Percentiles rank a stretch among this genome's conserved stretches.
Evolutionary conservation across 35 echinoderm and acorn worm species (phyloP).

Genomic region (Eucidaris tribuloides): DNA sequence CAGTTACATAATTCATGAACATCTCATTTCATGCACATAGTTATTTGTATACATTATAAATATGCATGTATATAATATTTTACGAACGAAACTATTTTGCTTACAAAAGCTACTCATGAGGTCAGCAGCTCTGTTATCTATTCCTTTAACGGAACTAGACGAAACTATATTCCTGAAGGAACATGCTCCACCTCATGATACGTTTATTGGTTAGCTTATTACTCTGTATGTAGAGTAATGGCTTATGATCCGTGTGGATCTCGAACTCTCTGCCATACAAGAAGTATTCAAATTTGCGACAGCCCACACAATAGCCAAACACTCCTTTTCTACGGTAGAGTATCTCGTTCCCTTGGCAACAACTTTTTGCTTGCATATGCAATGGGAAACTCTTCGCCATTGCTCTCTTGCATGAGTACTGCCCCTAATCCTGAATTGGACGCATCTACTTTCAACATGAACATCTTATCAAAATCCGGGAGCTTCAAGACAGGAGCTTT

Average conservation of each 20-base stretch:
- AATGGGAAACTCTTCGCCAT: slow-evolving; percentile 18
- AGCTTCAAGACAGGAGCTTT: not conserved
- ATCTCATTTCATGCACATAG: too few relatives aligned
- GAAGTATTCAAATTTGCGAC: too few relatives aligned
- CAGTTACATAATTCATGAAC: too few relatives aligned
- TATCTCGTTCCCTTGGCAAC: not conserved
- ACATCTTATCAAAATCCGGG: slow-evolving; percentile 7
- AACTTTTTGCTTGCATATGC: slow-evolving; percentile 10
- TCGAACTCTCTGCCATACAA: too few relatives aligned
- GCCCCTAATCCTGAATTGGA: slow-evolving; percentile 17
- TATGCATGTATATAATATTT: too few relatives aligned
- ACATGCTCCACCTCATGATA: not conserved
- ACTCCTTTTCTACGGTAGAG: slow-evolving; percentile 35
- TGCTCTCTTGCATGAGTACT: slow-evolving; percentile 12
- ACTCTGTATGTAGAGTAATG: not conserved
- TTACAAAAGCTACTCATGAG: not conserved
- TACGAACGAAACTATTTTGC: too few relatives aligned
- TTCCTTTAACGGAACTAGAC: not conserved
- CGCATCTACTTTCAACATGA: slow-evolving; percentile 17
- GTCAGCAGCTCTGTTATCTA: not conserved
- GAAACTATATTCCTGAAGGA: not conserved
- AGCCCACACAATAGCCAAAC: slow-evolving; percentile 33
- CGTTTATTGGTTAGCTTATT: not conserved
- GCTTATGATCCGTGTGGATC: too few relatives aligned
- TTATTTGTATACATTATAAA: too few relatives aligned